Percentiles rank a stretch among this genome's conserved stretches.
Conservation (phyloP, 2,888 invertebrate genomes). For the Loripinus fragilis region DNA sequence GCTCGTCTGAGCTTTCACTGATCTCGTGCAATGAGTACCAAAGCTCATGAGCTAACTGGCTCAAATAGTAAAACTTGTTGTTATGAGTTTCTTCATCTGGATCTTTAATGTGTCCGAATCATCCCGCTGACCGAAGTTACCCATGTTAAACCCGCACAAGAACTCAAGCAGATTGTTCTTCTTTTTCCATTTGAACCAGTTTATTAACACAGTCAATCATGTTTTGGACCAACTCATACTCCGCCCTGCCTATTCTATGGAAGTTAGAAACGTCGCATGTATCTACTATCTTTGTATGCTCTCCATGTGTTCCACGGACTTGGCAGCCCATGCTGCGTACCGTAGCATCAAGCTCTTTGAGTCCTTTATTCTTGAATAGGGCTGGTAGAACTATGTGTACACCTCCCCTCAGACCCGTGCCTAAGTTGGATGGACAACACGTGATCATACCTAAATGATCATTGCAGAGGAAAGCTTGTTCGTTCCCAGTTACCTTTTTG, state of each 20-base stretch:
- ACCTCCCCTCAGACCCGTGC: constrained; percentile 40
- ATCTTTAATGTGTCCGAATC: too few species aligned
- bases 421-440: constrained; percentile 48
- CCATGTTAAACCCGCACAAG: too few species aligned
- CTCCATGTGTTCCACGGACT: constrained; percentile 26
- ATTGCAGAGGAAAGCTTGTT: constrained; percentile 20
- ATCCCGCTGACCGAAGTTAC: too few species aligned
- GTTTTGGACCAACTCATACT: constrained; percentile 30
- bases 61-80: too few species aligned
- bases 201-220: constrained; percentile 38
- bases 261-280: constrained; percentile 28
- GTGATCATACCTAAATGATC: constrained; percentile 43
- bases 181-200: constrained; percentile 24
- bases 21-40: too few species aligned
- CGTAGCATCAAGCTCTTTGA: constrained; percentile 13
- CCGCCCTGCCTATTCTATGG: constrained; percentile 19
- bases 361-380: constrained; percentile 29
- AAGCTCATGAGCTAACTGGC: too few species aligned
- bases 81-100: too few species aligned
- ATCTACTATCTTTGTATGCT: constrained; percentile 24
- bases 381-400: constrained; percentile 41
- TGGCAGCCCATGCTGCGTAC: constrained; percentile 26
- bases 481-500: constrained; percentile 20
- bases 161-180: background rate
- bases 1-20: too few species aligned